Evolutionary conservation across 2,888 invertebrate species (phyloP).

Genomic region (Polymixis flavicincta): DNA sequence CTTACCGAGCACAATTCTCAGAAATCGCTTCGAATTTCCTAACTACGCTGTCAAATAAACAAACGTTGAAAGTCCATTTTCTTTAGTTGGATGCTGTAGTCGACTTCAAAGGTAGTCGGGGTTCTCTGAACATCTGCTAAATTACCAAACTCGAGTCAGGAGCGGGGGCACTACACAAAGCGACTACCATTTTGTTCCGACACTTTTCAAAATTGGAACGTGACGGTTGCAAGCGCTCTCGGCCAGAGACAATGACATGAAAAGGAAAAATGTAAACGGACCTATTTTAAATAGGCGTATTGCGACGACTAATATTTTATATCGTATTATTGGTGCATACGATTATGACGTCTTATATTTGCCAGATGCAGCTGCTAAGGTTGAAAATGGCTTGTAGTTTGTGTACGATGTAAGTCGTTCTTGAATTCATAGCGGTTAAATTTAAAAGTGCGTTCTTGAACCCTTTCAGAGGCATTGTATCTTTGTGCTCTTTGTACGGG

Average conservation of each 20-base stretch:
- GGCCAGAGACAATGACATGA: slow-evolving; percentile 90
- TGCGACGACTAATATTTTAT: slow-evolving; percentile 84
- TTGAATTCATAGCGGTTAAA: slow-evolving; percentile 82
- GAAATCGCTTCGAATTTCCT: slow-evolving; percentile 62
- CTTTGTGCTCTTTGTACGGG: slow-evolving; percentile 90
- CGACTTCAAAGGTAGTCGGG: slow-evolving; percentile 82
- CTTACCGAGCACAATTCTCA: slow-evolving; percentile 61
- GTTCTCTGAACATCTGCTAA: slow-evolving; percentile 85
- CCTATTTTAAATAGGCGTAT: slow-evolving; percentile 88
- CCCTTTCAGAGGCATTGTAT: slow-evolving; percentile 91
- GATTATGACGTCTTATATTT: slow-evolving; percentile 67
- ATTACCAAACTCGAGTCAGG: slow-evolving; percentile 84
- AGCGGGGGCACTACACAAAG: slow-evolving; percentile 85
- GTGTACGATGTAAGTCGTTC: slow-evolving; percentile 76
- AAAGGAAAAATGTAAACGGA: slow-evolving; percentile 91
- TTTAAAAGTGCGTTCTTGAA: slow-evolving; percentile 91
- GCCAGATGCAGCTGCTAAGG: slow-evolving; percentile 64
- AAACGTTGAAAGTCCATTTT: slow-evolving; percentile 70
- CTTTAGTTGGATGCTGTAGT: slow-evolving; percentile 68
- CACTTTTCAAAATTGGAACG: slow-evolving; percentile 91
- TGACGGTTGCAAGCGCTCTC: slow-evolving; percentile 90
- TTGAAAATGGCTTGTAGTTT: slow-evolving; percentile 73
- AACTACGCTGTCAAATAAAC: slow-evolving; percentile 59
- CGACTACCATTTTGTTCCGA: slow-evolving; percentile 90
- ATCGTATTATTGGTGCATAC: slow-evolving; percentile 73